A percentile compares a stretch with the other conserved stretches of the same genome.
These are phyloP conservation scores for Drosophila mayaguana DNA, from an alignment of 2,888 invertebrate genomes.

Conservation along the genomic window DNA sequence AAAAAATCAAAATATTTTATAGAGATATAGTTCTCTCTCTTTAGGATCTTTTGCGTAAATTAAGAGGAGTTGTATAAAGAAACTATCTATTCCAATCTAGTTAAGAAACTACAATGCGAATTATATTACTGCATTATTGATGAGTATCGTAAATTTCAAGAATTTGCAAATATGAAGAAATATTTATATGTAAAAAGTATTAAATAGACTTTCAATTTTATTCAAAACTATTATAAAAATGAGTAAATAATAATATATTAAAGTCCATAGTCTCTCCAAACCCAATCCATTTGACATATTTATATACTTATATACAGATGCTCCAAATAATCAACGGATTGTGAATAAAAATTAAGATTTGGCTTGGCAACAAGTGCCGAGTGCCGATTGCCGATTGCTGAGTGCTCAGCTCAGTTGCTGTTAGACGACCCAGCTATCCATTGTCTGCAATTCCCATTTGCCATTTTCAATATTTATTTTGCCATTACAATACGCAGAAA, in stretches of 20 bases:
- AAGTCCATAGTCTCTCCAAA: background rate
- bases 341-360: conserved; percentile 35
- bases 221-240: background rate
- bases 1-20: too few species aligned
- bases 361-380: conserved; percentile 3
- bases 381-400: conserved; percentile 2
- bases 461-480: conserved; percentile 77
- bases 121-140: too few species aligned
- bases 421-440: conserved; percentile 39
- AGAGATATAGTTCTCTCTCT: too few species aligned
- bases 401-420: conserved; percentile 16
- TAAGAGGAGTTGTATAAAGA: too few species aligned
- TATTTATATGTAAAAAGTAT: too few species aligned
- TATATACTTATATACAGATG: background rate
- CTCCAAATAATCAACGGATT: conserved; percentile 15
- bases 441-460: conserved; percentile 77
- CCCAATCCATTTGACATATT: background rate
- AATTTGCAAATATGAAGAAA: too few species aligned
- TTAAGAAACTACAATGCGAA: too few species aligned
- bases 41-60: too few species aligned
- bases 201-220: too few species aligned
- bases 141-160: too few species aligned
- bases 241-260: background rate
- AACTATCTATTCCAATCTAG: too few species aligned
- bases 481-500: conserved; percentile 46